Base-by-base conservation (phyloP, 2,888 invertebrate species). In the Cephus nigrinus region DNA sequence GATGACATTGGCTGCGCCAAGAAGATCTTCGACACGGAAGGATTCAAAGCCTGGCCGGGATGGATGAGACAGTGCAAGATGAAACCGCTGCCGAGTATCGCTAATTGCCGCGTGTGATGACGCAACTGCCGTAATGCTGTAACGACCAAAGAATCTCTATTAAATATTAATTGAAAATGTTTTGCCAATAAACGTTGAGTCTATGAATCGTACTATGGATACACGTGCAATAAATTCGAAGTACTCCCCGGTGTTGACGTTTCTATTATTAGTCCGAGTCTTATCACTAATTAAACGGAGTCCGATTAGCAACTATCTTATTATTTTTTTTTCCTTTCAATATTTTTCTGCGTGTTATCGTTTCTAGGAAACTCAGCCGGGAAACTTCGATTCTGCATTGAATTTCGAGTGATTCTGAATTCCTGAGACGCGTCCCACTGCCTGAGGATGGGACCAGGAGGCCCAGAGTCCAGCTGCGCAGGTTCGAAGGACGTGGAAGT, bases 1-100 rank as follows among this genome's bases (percentile, higher is more conserved):
- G 90, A 92, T 33, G 91, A 91, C 76, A 89, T 90, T 11, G 81
- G 36, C 0, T 92, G 92, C 77, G 92, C 91, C 1, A 82, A 84
- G 12, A 87, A 83, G 40, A 91, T 92, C 12, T 74, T 82, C 31
- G 69, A 85, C 1, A 75, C 32, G 0, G 87, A 88, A 0, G 91
- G 92, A 0, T 91, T 91, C 82, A 88, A 89, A 68, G 84, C 86
- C 4, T 92, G 92, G 92, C 79, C 82, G 1, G 90, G 87, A 0
- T 92, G 92, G 92, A 55, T 81, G 68, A 89, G 87, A 73, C 88
- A 86, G 32, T 92, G 92, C 83, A 91, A 90, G 78, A 87, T 83
- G 71, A 86, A 88, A 15, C 84, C 87, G 0, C 76, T 91, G 40
- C 88, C 88, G 0, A 86, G 85, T 32, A 82, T 89, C 4, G 76